Evolutionary conservation across 1,140 invertebrate genomes (phyloP), one percentile per base, ranked within the genome.

Genomic region (Euglossa dilemma): DNA sequence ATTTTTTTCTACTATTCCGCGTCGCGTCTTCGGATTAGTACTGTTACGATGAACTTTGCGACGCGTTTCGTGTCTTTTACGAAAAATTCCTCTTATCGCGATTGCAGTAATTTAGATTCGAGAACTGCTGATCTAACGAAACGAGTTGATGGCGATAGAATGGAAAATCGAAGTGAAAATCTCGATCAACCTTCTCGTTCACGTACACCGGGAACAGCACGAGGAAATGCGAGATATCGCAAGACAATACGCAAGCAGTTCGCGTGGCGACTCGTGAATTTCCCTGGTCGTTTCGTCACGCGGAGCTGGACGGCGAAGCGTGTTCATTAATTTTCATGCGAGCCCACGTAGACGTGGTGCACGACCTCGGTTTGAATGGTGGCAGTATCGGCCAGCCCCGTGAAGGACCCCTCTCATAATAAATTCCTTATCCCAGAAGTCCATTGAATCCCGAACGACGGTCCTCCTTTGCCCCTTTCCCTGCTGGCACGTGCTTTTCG

Each of bases 351-450:
- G 72, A 71, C 63, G 71, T 23, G 50, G 52, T 74, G 75, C 86
- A 84, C 63, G 76, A 52, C 72, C 80, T 85, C 82, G 66, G 57
- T 76, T 85, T 80, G 75, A 87, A 89, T 88, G 74, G 83, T 84
- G 83, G 83, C 83, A 52, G 72, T 83, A 85, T 83, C 82, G 25
- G 82, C 76, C 72, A 69, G 71, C 78, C 61, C 70, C 85, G 82
- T 69, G 83, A 83, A 88, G 78, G 63, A 83, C n/a, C 52, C 59
- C 73, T 20, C 83, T 87, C 85, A 91, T 91, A 92, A 92, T 91
- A 91, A 91, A 90, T 88, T 87, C 78, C 83, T 90, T 87, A 87
- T 88, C 87, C 86, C 85, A 76, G 74, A 72, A 87, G 73, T 63
- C 80, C 57, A 86, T 88, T 88, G 87, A 89, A 81, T 89, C 86